A percentile compares a stretch with the other conserved stretches of the same genome.
These are phyloP conservation scores for Plecturocebus donacophilus DNA, from an alignment of 2,113 vertebrate genomes.

Conservation along the genomic window DNA sequence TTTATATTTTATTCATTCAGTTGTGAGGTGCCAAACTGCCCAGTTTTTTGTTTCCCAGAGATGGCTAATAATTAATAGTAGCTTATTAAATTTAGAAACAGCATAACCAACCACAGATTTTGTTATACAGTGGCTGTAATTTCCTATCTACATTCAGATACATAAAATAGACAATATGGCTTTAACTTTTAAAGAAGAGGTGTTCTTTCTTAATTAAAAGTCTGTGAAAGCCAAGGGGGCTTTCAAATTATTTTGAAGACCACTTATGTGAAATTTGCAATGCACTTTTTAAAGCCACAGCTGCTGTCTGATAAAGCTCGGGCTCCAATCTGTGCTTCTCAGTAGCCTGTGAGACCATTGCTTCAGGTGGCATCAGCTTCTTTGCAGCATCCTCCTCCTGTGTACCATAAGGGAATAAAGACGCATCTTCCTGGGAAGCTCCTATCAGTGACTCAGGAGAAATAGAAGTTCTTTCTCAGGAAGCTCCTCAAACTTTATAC, in stretches of 20 bases:
- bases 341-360: not conserved
- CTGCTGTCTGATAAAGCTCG: slow-evolving; percentile 20
- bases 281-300: slow-evolving; percentile 9
- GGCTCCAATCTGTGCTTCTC: slow-evolving; percentile 37
- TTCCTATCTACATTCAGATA: not conserved
- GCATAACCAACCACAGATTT: not conserved
- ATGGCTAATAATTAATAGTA: not conserved
- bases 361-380: slow-evolving; percentile 61
- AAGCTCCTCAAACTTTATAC: not conserved
- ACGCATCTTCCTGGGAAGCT: slow-evolving; percentile 39
- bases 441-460: slow-evolving; percentile 32
- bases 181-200: slow-evolving; percentile 8
- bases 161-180: not conserved
- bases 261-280: slow-evolving; percentile 30
- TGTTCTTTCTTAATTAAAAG: slow-evolving; percentile 5
- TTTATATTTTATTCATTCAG: not conserved
- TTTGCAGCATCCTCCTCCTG: not conserved
- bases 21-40: not conserved
- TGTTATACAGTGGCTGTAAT: not conserved
- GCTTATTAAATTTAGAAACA: slow-evolving; percentile 38
- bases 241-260: not conserved
- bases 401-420: slow-evolving; percentile 55
- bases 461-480: slow-evolving; percentile 47
- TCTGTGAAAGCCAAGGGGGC: slow-evolving; percentile 24
- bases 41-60: not conserved